Evolutionary conservation across 1,140 invertebrate species (phyloP).

Genomic region (Dolichoris vasculosae): DNA sequence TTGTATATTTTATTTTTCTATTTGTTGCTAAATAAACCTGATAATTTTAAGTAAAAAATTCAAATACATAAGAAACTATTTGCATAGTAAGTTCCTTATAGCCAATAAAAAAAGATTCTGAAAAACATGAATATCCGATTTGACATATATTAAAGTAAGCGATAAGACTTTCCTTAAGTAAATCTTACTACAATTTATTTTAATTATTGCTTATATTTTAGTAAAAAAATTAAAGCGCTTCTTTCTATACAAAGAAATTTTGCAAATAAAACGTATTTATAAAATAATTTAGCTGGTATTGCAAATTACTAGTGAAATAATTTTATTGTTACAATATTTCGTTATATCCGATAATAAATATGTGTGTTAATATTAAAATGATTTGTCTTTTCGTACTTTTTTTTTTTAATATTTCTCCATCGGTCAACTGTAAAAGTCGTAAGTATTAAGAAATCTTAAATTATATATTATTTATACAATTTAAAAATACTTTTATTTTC

Average conservation of each 20-base stretch:
- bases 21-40: too few species aligned
- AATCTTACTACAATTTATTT: not conserved
- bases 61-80: too few species aligned
- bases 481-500: not conserved
- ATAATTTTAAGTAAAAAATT: too few species aligned
- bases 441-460: not conserved
- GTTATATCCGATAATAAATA: not conserved
- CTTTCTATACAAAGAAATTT: not conserved
- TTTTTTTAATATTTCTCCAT: not conserved
- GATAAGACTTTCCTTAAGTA: not conserved
- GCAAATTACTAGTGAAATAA: not conserved
- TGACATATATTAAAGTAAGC: not conserved
- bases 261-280: not conserved
- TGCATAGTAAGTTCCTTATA: too few species aligned
- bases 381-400: not conserved
- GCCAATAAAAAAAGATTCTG: too few species aligned
- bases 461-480: not conserved
- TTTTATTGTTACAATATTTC: not conserved
- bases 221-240: not conserved
- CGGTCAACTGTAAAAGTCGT: not conserved
- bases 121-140: too few species aligned
- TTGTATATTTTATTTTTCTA: too few species aligned
- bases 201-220: constrained; percentile 34
- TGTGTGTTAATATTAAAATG: not conserved
- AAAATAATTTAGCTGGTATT: not conserved